Evolutionary conservation across 1,140 invertebrate species (phyloP), one percentile per base, ranked within the genome.

Genomic region (Dufourea novaeangliae): DNA sequence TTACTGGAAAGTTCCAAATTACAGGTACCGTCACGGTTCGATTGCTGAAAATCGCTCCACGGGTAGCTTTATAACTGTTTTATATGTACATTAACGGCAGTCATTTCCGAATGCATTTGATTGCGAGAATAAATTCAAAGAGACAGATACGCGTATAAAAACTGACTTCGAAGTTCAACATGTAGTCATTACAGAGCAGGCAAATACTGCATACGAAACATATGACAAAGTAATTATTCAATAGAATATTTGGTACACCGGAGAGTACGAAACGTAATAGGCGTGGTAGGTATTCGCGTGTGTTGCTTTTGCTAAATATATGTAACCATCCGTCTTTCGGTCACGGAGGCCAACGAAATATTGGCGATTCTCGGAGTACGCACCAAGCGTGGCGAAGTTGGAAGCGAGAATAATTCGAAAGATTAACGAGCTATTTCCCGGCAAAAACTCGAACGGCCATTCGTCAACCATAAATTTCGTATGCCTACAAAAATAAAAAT

Each of bases 401-500:
- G 82, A 85, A 83, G 87, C 86, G 88, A 87, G 87, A 87, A 88
- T 89, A 88, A 88, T 87, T 88, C 88, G 86, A 87, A 87, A 88
- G 88, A 89, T 89, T 89, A 89, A 89, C 86, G 88, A 89, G 88
- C 86, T 89, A 89, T 88, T 89, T 88, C 85, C 86, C 79, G 78
- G 80, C 67, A 83, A 82, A 88, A 88, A 86, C 85, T 86, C 82
- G 76, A 88, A 83, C 82, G 80, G 81, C 87, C 85, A 89, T 88
- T 88, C 87, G 86, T 89, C 87, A 88, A 79, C 83, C 78, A 88
- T 88, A 86, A 82, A 85, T 87, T 87, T 82, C 70, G 57, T 85
- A 59, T 79, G 77, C 79, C 82, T 86, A 87, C 66, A 83, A 82
- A 85, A 87, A 89, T 88, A 87, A 85, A 88, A 88, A 87, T 88